phyloP scores from a whole-genome alignment of 2,888 invertebrate genomes.

The Coelopa pilipes region DNA sequence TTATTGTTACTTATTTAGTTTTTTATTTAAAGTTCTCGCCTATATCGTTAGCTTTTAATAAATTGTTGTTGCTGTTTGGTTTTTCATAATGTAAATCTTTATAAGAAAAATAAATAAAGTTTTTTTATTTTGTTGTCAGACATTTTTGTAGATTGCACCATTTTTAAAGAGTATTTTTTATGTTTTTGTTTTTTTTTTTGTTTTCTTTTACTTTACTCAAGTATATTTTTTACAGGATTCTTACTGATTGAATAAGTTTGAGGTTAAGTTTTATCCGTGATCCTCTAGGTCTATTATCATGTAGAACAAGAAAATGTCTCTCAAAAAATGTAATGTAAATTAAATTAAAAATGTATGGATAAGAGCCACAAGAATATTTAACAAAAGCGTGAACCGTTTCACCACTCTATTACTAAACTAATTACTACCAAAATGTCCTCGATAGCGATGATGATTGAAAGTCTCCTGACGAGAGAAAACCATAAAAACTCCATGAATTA shows the following conservation, averaged over 20 bases:
- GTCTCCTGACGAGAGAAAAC: neutral
- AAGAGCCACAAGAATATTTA: neutral
- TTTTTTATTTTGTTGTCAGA: constrained; percentile 27
- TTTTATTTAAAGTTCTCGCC: neutral
- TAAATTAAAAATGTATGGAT: neutral
- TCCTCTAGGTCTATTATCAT: neutral
- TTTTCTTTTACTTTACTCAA: constrained; percentile 4
- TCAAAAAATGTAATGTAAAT: neutral
- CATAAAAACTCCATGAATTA: neutral
- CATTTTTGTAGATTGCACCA: constrained; percentile 36
- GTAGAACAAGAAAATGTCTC: neutral
- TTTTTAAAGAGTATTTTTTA: constrained; percentile 23
- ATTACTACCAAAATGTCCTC: no score
- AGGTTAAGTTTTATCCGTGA: constrained; percentile 7
- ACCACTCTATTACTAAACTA: neutral
- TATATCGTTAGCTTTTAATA: neutral
- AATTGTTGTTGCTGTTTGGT: neutral
- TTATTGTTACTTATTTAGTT: neutral
- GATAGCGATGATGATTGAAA: neutral
- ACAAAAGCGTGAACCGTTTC: neutral
- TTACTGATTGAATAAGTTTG: constrained; percentile 30
- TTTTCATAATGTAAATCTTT: constrained; percentile 21
- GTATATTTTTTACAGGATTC: constrained; percentile 22
- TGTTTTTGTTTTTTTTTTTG: constrained; percentile 3
- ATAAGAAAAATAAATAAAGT: constrained; percentile 36